These are phyloP conservation scores for Anagyrus pseudococci DNA, from an alignment of 2,888 invertebrate genomes.

Conservation along the genomic window DNA sequence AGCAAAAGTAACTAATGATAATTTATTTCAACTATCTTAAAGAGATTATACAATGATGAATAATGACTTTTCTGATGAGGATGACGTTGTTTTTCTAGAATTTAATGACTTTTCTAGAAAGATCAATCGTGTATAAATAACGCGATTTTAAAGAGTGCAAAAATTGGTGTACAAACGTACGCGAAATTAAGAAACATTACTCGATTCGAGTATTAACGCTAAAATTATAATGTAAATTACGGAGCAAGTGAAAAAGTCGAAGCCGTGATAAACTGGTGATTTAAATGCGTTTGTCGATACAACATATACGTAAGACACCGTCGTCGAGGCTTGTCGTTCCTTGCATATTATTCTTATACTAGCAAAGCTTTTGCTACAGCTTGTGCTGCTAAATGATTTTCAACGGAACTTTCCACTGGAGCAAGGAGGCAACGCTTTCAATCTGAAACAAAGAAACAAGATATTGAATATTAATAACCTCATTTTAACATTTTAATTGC, in stretches of 20 bases:
- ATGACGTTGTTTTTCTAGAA: conserved; percentile 20
- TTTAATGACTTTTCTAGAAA: too few relatives aligned
- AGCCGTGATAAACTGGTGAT: conserved; percentile 18
- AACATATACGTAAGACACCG: conserved; percentile 9
- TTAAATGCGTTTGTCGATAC: conserved; percentile 35
- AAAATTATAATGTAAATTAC: conserved; percentile 20
- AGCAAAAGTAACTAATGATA: conserved; percentile 30
- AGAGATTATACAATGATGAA: conserved; percentile 11
- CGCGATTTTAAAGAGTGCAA: conserved; percentile 18
- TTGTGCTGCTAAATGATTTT: conserved; percentile 8
- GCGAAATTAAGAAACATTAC: conserved; percentile 25
- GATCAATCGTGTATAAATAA: conserved; percentile 30
- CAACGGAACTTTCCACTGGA: conserved; percentile 8
- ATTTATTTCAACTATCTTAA: conserved; percentile 26
- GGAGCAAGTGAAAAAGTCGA: conserved; percentile 24
- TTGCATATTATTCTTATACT: conserved; percentile 15
- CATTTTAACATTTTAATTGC: neutral
- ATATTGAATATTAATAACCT: neutral
- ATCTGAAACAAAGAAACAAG: conserved; percentile 25
- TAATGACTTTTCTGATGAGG: conserved; percentile 11
- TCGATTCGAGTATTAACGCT: conserved; percentile 25
- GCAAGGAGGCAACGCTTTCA: conserved; percentile 12
- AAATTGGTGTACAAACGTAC: conserved; percentile 9
- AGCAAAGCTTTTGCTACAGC: too few relatives aligned
- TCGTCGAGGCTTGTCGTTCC: conserved; percentile 18